phyloP scores from a whole-genome alignment of 2,113 vertebrate species.

The Galeopterus variegatus region DNA sequence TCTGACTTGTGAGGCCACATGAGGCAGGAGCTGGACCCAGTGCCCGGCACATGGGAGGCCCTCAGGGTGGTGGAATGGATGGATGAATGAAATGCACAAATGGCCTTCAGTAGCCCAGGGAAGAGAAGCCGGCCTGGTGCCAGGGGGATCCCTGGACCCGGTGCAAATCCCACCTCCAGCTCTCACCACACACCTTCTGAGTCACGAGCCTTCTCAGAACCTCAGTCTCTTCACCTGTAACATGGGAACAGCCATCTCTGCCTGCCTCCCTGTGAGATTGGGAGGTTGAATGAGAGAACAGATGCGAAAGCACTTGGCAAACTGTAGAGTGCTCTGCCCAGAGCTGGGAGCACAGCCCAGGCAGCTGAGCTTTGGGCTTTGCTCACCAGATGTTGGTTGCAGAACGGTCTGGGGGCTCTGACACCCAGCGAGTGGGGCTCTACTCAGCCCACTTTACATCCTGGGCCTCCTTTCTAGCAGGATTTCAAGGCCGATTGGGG shows the following conservation, averaged over 20 bases:
- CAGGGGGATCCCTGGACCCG: rapidly evolving
- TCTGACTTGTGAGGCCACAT: too few relatives aligned
- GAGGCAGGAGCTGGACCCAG: too few relatives aligned
- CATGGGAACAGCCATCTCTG: background rate
- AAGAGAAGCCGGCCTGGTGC: background rate
- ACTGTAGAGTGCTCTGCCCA: background rate
- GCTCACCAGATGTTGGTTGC: rapidly evolving
- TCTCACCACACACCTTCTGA: rapidly evolving
- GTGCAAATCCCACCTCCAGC: background rate
- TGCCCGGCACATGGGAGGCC: too few relatives aligned
- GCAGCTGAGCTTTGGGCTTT: background rate
- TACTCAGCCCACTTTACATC: rapidly evolving
- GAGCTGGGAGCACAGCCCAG: too few relatives aligned
- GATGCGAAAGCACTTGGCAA: background rate
- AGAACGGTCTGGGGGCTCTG: background rate
- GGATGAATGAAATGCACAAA: too few relatives aligned
- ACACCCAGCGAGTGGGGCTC: background rate
- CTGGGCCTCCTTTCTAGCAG: background rate
- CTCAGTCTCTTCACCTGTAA: background rate
- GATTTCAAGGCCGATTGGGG: background rate
- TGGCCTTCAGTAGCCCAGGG: rapidly evolving
- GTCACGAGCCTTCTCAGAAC: background rate
- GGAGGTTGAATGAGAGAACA: background rate
- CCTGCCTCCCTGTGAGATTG: background rate
- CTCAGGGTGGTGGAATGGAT: rapidly evolving